Conservation (phyloP, 2,888 invertebrate genomes). For the Chironomus riparius region DNA sequence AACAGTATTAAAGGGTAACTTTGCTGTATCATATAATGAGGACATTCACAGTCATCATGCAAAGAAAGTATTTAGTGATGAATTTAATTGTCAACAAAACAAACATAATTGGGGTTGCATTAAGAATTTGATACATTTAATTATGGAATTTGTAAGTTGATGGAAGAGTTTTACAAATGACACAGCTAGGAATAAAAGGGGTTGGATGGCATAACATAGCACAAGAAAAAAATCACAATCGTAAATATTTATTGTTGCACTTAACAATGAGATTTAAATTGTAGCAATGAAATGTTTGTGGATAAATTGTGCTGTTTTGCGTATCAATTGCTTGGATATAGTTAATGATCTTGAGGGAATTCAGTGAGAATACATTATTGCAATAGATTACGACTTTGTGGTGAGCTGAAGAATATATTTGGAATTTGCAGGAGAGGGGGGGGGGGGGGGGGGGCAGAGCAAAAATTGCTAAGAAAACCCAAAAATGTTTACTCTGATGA, state of each 20-base stretch:
- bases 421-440: no score
- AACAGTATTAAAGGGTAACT: background rate
- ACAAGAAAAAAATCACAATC: background rate
- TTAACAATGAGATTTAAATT: background rate
- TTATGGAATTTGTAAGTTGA: background rate
- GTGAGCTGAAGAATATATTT: no score
- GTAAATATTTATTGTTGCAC: background rate
- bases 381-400: no score
- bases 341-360: no score
- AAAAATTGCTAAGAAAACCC: no score
- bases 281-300: no score
- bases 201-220: background rate
- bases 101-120: slow-evolving; percentile 21
- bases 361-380: no score
- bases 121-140: slow-evolving; percentile 26
- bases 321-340: no score
- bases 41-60: background rate
- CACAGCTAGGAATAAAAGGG: background rate
- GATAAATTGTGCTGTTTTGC: no score
- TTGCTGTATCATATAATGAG: background rate
- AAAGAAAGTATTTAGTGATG: background rate
- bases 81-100: slow-evolving; percentile 26
- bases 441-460: no score
- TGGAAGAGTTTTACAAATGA: no score
- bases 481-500: no score